A percentile compares a stretch with the other conserved stretches of the same genome.
Conservation (phyloP, 2,888 invertebrate species). For the Troides helena region DNA sequence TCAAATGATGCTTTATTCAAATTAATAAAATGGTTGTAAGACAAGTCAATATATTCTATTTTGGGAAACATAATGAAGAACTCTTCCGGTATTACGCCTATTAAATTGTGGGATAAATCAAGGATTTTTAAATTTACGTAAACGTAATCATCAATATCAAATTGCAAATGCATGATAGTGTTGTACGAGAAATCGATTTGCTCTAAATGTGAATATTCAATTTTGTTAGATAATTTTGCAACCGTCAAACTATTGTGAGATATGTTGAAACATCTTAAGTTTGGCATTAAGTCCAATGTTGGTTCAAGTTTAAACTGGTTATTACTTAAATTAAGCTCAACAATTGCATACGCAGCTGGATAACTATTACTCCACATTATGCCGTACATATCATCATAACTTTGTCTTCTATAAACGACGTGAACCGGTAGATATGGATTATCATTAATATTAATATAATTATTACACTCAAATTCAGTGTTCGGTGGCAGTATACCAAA, state of each 20-base stretch:
- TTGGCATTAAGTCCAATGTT: conserved; percentile 39
- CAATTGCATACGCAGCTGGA: conserved; percentile 21
- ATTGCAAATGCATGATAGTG: conserved; percentile 42
- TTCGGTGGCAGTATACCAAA: background rate
- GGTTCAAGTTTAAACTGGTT: conserved; percentile 41
- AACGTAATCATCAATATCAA: conserved; percentile 28
- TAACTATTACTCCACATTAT: background rate
- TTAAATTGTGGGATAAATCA: conserved; percentile 54
- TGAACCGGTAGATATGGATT: background rate
- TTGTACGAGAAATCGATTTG: conserved; percentile 57
- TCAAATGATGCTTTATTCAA: conserved; percentile 39
- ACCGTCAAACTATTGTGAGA: conserved; percentile 44
- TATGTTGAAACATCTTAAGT: conserved; percentile 45
- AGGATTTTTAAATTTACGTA: conserved; percentile 43
- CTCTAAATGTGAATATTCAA: conserved; percentile 38
- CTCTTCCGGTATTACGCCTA: conserved; percentile 45
- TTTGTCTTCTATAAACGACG: background rate
- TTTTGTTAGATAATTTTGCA: conserved; percentile 45
- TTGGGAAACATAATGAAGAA: conserved; percentile 16
- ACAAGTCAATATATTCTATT: conserved; percentile 18
- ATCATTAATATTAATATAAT: background rate
- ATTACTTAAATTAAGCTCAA: conserved; percentile 45
- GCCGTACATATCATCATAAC: background rate
- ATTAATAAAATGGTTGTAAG: conserved; percentile 7
- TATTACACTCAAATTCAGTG: background rate